Base-by-base conservation (phyloP, 2,113 vertebrate genomes). In the Cyphomyrus plagiostoma region DNA sequence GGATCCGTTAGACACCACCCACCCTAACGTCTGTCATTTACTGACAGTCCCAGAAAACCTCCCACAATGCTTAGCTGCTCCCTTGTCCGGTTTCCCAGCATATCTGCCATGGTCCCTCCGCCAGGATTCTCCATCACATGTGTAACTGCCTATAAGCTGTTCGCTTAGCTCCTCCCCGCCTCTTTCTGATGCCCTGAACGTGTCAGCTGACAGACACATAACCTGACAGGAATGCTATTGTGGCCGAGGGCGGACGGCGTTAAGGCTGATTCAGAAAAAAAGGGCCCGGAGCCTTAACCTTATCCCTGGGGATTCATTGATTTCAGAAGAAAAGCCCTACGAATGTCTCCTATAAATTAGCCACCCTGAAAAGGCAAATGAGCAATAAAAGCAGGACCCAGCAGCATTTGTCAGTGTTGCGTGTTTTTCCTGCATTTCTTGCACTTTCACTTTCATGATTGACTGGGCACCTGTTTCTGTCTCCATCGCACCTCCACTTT, bases 1-100 rank as follows among this genome's bases (percentile, higher is more conserved):
- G 95, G 91, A 84, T 1, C 11, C 88, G 0, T 9, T 30, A 11
- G 30, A 87, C 42, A 46, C 82, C 45, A n/a, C 45, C n/a, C 48
- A 56, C 49, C 50, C 49, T 6, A 3, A 53, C 17, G 48, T 1
- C 50, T 56, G 45, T 13, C 49, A 0, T 50, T 15, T 56, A 11
- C 85, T 42, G 49, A 15, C 30, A 26, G 83, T 15, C n/a, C 46
- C 11, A 80, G 13, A 49, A 13, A 86, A n/a, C 46, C 1, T 8
- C 46, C 21, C 3, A 13, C 6, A 8, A 48, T 85, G 7, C 48
- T 50, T 13, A 85, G 83, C n/a, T 86, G 23, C 23, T 50, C 4
- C 83, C 83, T 23, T 50, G 6, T 19, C 70, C 4, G 13, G 70
- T 7, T 35, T 39, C 15, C 30, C 70, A 17, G 26, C 35, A 2